These are phyloP conservation scores for Megastigmus dorsalis DNA, from an alignment of 2,888 invertebrate species.

Conservation along the genomic window DNA sequence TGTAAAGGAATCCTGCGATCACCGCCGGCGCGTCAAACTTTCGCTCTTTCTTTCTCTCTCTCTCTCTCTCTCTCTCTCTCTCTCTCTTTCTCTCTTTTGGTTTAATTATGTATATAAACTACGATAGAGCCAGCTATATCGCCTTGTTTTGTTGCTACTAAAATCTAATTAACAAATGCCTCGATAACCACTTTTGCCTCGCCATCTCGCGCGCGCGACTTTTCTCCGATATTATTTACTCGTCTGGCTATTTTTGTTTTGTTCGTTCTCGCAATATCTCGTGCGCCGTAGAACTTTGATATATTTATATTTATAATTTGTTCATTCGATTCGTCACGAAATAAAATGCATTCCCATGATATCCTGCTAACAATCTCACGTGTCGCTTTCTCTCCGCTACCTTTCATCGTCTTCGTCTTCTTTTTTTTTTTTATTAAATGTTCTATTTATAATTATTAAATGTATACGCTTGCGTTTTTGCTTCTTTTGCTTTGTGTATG, in stretches of 20 bases:
- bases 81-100: slow-evolving; percentile 57
- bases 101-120: slow-evolving; percentile 62
- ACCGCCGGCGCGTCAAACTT: slow-evolving; percentile 57
- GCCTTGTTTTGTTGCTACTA: slow-evolving; percentile 42
- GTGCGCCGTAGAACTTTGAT: slow-evolving; percentile 1
- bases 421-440: slow-evolving; percentile 12
- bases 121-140: slow-evolving; percentile 72
- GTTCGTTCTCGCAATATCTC: not conserved
- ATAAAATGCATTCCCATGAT: slow-evolving; percentile 12
- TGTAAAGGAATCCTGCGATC: slow-evolving; percentile 40
- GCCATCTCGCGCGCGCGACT: not conserved
- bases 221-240: not conserved
- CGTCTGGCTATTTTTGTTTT: no score
- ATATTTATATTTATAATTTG: slow-evolving; percentile 31
- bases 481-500: slow-evolving; percentile 24
- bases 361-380: slow-evolving; percentile 9
- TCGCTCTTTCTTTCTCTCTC: slow-evolving; percentile 59
- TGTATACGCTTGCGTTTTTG: slow-evolving; percentile 19
- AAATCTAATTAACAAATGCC: slow-evolving; percentile 52
- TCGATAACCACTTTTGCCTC: not conserved
- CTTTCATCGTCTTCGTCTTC: no score
- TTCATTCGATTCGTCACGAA: not conserved
- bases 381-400: not conserved
- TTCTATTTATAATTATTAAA: slow-evolving; percentile 36
- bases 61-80: slow-evolving; percentile 56